These are phyloP conservation scores for Ormyrus rosae DNA, from an alignment of 2,888 invertebrate genomes.

Conservation along the genomic window DNA sequence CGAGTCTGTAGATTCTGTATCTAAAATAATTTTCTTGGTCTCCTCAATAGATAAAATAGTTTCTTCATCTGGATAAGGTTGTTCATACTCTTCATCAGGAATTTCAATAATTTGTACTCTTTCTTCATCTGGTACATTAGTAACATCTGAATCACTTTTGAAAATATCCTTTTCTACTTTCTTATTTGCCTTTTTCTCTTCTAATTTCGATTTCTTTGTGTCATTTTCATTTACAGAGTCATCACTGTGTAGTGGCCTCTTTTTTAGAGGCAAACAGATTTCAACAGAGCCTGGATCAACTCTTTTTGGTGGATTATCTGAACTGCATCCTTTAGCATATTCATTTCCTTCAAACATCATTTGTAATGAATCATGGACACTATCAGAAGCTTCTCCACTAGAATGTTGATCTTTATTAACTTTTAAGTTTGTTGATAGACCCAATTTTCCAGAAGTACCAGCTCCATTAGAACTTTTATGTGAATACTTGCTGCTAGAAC, in stretches of 20 bases:
- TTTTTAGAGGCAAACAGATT: constrained; percentile 69
- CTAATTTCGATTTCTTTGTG: constrained; percentile 80
- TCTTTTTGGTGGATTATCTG: constrained; percentile 47
- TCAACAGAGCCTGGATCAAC: constrained; percentile 61
- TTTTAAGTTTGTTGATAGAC: constrained; percentile 74
- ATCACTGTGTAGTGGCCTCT: constrained; percentile 65
- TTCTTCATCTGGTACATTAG: constrained; percentile 71
- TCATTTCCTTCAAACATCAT: constrained; percentile 38
- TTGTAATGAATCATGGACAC: constrained; percentile 63
- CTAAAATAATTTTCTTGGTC: constrained; percentile 68
- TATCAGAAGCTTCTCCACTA: constrained; percentile 70
- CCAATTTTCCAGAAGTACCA: constrained; percentile 57
- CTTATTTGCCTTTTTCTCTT: constrained; percentile 50
- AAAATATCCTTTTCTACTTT: constrained; percentile 52
- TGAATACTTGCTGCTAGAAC: constrained; percentile 76
- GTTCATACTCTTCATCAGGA: constrained; percentile 71
- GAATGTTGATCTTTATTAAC: constrained; percentile 78
- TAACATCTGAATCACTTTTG: constrained; percentile 59
- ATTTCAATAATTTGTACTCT: constrained; percentile 73
- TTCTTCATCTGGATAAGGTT: constrained; percentile 69
- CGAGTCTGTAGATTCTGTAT: constrained; percentile 61
- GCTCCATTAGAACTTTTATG: constrained; percentile 63
- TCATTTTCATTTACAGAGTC: constrained; percentile 66
- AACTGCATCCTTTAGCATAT: neutral
- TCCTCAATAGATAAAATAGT: constrained; percentile 67